Evolutionary conservation across 2,888 invertebrate species (phyloP).

Genomic region (Cephus pulcher): DNA sequence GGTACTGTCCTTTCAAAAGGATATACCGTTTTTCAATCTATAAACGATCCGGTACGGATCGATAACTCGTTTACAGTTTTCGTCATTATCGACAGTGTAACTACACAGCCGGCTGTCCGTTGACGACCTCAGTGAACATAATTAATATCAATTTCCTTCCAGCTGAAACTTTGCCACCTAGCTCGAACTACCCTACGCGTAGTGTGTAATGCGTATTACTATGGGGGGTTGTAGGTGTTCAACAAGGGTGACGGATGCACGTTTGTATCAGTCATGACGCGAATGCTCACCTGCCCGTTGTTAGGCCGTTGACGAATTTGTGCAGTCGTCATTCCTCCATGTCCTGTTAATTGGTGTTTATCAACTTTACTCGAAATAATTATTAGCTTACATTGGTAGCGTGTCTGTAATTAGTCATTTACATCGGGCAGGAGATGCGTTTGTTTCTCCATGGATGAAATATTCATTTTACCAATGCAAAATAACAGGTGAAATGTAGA

Average conservation of each 20-base stretch:
- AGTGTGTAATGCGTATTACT: background rate
- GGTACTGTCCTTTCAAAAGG: background rate
- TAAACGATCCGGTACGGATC: background rate
- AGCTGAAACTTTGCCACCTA: constrained; percentile 26
- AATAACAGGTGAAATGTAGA: background rate
- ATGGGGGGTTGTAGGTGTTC: constrained; percentile 22
- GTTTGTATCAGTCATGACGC: constrained; percentile 25
- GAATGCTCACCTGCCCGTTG: constrained; percentile 30
- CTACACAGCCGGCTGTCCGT: constrained; percentile 26
- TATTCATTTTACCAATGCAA: background rate
- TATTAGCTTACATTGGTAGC: background rate
- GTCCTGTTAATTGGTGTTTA: constrained; percentile 1
- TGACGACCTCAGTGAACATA: constrained; percentile 23
- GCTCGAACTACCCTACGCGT: background rate
- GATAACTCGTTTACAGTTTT: background rate
- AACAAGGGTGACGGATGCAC: constrained; percentile 14
- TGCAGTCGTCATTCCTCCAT: background rate
- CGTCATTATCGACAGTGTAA: background rate
- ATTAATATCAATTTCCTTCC: constrained; percentile 35
- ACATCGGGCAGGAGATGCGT: background rate
- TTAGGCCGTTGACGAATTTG: background rate
- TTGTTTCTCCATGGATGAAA: background rate
- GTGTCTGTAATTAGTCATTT: background rate
- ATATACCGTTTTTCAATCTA: background rate
- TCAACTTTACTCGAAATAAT: constrained; percentile 1